phyloP scores from a whole-genome alignment of 1,140 invertebrate genomes.

The Zaprionus vittiger region DNA sequence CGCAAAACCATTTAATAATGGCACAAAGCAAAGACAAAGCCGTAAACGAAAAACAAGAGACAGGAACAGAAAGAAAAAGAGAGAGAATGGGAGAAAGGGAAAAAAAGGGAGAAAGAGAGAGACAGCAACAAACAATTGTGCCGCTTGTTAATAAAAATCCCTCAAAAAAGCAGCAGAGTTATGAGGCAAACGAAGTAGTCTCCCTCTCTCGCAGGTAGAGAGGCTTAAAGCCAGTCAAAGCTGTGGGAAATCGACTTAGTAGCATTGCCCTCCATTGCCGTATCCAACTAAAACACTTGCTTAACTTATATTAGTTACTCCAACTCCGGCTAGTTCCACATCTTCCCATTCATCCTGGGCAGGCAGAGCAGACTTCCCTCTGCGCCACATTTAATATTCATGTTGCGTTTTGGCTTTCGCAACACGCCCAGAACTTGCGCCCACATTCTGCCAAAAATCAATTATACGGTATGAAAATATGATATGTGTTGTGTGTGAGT shows the following conservation, averaged over 20 bases:
- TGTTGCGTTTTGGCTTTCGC: slow-evolving; percentile 57
- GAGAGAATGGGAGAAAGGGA: no score
- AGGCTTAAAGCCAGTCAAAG: not conserved
- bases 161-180: not conserved
- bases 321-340: not conserved
- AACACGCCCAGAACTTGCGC: slow-evolving; percentile 39
- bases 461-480: slow-evolving; percentile 76
- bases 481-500: slow-evolving; percentile 32
- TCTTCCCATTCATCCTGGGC: not conserved
- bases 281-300: slow-evolving; percentile 14
- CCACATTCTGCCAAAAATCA: slow-evolving; percentile 75
- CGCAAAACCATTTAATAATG: slow-evolving; percentile 79
- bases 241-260: slow-evolving; percentile 3
- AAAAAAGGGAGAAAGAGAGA: not conserved
- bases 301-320: slow-evolving; percentile 21
- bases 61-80: no score
- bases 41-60: not conserved
- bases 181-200: not conserved
- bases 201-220: not conserved
- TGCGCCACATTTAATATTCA: slow-evolving; percentile 67
- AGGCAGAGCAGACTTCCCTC: not conserved
- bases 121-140: not conserved
- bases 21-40: slow-evolving; percentile 21
- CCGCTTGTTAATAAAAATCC: slow-evolving; percentile 1
- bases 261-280: not conserved